Evolutionary conservation across 2,113 vertebrate species (phyloP).

Genomic region (Lophius piscatorius): DNA sequence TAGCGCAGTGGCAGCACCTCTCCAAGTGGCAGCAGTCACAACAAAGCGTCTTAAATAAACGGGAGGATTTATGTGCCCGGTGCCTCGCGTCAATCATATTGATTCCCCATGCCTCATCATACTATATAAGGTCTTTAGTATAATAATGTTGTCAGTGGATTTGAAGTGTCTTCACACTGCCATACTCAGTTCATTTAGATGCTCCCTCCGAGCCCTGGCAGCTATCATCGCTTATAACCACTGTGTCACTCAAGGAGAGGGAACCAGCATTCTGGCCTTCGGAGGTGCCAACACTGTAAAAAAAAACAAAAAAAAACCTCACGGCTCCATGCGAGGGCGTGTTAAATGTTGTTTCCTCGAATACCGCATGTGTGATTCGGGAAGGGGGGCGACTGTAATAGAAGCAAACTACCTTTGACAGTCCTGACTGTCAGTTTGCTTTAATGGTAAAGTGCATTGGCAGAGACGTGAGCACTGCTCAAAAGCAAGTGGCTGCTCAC

Average conservation of each 20-base stretch:
- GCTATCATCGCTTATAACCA: slow-evolving; percentile 76
- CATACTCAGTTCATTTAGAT: slow-evolving; percentile 75
- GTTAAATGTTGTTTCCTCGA: slow-evolving; percentile 65
- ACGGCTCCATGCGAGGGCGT: slow-evolving; percentile 16
- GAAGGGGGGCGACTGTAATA: slow-evolving; percentile 35
- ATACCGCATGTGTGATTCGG: slow-evolving; percentile 63
- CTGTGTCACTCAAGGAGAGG: slow-evolving; percentile 73
- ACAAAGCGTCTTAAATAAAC: slow-evolving; percentile 44
- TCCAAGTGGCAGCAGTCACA: slow-evolving; percentile 33
- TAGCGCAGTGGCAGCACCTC: slow-evolving; percentile 22
- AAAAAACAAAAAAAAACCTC: slow-evolving; percentile 27
- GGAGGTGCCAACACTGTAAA: slow-evolving; percentile 62
- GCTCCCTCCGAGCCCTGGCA: slow-evolving; percentile 65
- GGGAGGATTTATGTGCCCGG: slow-evolving; percentile 39
- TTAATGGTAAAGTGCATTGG: slow-evolving; percentile 52
- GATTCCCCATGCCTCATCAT: slow-evolving; percentile 63
- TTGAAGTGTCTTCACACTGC: slow-evolving; percentile 66
- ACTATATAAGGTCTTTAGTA: slow-evolving; percentile 66
- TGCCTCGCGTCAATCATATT: slow-evolving; percentile 55
- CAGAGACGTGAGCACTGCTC: slow-evolving; percentile 13
- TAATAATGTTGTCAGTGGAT: slow-evolving; percentile 76
- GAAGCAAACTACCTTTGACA: slow-evolving; percentile 69
- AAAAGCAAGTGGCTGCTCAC: slow-evolving; percentile 41
- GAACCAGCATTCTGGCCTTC: slow-evolving; percentile 50
- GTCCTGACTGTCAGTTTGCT: slow-evolving; percentile 55